Conservation (phyloP, 2,113 vertebrate species). For the Eptesicus fuscus region DNA sequence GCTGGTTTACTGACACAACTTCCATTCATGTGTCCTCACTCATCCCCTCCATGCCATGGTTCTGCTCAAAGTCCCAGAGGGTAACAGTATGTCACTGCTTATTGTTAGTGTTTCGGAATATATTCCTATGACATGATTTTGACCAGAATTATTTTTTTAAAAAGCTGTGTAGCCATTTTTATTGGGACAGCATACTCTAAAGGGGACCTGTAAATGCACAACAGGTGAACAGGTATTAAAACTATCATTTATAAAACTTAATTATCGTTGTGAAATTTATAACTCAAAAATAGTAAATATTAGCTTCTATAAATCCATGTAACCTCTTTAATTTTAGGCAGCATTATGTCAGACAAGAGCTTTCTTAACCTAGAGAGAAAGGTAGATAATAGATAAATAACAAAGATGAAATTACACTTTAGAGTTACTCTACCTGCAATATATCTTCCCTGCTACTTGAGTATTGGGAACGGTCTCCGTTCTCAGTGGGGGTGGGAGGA, state of each 20-base stretch:
- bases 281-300: neutral
- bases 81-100: neutral
- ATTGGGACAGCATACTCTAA: neutral
- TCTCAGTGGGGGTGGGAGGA: neutral
- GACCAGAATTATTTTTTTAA: neutral
- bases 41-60: neutral
- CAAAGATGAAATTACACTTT: neutral
- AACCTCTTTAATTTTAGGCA: neutral
- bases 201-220: neutral
- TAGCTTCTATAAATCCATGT: neutral
- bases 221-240: neutral
- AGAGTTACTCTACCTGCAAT: neutral
- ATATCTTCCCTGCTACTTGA: neutral
- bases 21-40: neutral
- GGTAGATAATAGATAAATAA: neutral
- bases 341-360: neutral
- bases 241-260: neutral
- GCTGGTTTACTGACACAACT: neutral
- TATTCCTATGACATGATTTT: neutral
- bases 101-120: neutral
- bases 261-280: neutral
- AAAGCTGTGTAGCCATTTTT: neutral
- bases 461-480: neutral
- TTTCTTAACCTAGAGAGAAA: neutral
- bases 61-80: neutral